These are phyloP conservation scores for Amiota mariae DNA, from an alignment of 2,888 invertebrate species.

Conservation along the genomic window DNA sequence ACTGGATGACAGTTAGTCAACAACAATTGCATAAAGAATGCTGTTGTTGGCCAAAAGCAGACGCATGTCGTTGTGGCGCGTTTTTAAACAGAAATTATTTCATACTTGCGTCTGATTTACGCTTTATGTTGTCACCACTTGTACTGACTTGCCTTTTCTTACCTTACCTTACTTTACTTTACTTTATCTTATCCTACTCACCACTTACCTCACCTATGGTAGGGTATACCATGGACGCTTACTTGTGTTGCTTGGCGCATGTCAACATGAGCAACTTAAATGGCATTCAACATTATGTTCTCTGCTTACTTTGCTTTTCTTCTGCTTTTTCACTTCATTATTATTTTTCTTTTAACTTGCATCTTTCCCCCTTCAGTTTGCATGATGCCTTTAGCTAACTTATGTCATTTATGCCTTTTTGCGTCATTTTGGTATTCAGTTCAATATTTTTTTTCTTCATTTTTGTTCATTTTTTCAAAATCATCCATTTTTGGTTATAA, in stretches of 20 bases:
- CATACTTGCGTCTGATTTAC: constrained; percentile 60
- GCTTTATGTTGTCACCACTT: constrained; percentile 34
- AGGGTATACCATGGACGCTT: constrained; percentile 33
- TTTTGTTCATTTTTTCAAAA: neutral
- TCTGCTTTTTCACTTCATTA: constrained; percentile 40
- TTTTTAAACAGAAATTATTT: constrained; percentile 64
- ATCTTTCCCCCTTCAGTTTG: neutral
- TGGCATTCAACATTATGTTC: constrained; percentile 61
- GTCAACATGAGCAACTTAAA: constrained; percentile 67
- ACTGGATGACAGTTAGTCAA: constrained; percentile 31
- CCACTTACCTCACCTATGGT: neutral
- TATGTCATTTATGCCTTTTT: constrained; percentile 54
- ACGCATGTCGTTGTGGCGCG: constrained; percentile 32
- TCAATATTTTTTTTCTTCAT: constrained; percentile 50
- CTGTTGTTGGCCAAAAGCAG: constrained; percentile 61
- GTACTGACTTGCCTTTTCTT: constrained; percentile 8
- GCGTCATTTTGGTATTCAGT: constrained; percentile 58
- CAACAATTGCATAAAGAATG: constrained; percentile 63
- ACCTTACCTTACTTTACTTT: neutral
- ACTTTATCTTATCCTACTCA: neutral
- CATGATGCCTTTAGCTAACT: neutral
- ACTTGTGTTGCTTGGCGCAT: constrained; percentile 54
- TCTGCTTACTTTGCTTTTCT: constrained; percentile 55
- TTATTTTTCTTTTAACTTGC: neutral
- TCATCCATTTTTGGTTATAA: constrained; percentile 59